These are phyloP conservation scores for Pristionchus fissidentatus DNA, from an alignment of 2,888 invertebrate genomes.

Conservation along the genomic window DNA sequence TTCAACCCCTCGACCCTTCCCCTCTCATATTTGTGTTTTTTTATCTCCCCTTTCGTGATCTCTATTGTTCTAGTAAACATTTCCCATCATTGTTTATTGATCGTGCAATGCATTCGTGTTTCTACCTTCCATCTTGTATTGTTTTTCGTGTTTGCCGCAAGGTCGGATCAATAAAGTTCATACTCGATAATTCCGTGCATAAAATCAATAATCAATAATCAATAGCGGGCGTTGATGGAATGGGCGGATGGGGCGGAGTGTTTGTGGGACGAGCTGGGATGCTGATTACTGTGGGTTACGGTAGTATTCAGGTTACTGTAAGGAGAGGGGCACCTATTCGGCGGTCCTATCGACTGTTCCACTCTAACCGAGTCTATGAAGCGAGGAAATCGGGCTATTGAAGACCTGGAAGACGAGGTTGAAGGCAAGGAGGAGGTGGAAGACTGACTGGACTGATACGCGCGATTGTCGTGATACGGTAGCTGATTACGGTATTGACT, in stretches of 20 bases:
- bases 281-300: conserved; percentile 25
- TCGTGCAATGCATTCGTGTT: background rate
- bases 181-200: conserved; percentile 24
- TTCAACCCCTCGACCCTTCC: background rate
- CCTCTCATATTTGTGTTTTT: background rate
- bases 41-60: background rate
- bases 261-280: conserved; percentile 21
- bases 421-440: background rate
- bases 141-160: background rate
- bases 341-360: background rate
- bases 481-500: background rate
- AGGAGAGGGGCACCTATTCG: conserved; percentile 8
- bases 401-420: background rate
- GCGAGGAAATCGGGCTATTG: conserved; percentile 30
- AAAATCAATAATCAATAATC: too few species aligned
- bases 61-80: background rate
- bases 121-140: background rate
- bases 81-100: conserved; percentile 1
- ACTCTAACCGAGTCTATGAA: conserved; percentile 18
- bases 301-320: conserved; percentile 36
- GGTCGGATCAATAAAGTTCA: background rate
- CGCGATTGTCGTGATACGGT: background rate
- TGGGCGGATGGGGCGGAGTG: conserved; percentile 29
- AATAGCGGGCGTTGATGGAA: conserved; percentile 13
- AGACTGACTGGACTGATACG: background rate